Evolutionary conservation across 2,797 vertebrate genomes (phyloP).

Genomic region (Channa striata): DNA sequence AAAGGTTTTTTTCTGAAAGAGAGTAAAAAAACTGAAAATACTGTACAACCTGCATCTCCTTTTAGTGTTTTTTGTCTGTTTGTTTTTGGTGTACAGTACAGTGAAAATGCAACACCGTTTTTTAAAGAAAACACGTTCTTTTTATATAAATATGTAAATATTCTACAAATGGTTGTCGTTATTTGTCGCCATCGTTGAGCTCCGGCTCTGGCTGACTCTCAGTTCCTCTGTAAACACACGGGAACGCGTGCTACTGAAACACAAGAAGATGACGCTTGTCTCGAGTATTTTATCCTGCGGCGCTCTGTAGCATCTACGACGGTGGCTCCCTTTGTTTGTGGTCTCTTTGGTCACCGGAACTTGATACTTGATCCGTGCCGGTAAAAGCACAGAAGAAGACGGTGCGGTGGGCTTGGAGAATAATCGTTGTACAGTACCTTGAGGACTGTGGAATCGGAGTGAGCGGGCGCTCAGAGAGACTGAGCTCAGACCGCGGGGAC

Average conservation of each 20-base stretch:
- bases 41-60: slow-evolving; percentile 83
- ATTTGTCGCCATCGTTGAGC: slow-evolving; percentile 76
- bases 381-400: slow-evolving; percentile 88
- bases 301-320: slow-evolving; percentile 77
- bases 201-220: slow-evolving; percentile 82
- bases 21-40: slow-evolving; percentile 74
- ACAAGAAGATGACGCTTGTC: slow-evolving; percentile 67
- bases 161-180: slow-evolving; percentile 81
- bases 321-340: slow-evolving; percentile 68
- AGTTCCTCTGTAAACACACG: slow-evolving; percentile 84
- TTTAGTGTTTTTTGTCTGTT: slow-evolving; percentile 79
- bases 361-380: slow-evolving; percentile 69
- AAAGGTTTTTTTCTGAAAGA: slow-evolving; percentile 63
- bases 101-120: slow-evolving; percentile 80
- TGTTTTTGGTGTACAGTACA: slow-evolving; percentile 85
- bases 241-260: slow-evolving; percentile 83
- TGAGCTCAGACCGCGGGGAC: slow-evolving; percentile 86
- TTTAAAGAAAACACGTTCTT: slow-evolving; percentile 73
- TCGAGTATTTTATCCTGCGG: slow-evolving; percentile 68
- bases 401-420: slow-evolving; percentile 38
- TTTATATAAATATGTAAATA: slow-evolving; percentile 86
- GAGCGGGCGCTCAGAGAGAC: slow-evolving; percentile 73
- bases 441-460: slow-evolving; percentile 57
- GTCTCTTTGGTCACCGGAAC: slow-evolving; percentile 60
- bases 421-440: slow-evolving; percentile 79